These are phyloP conservation scores for Cheirogaleus major DNA, from an alignment of 2,797 vertebrate genomes.

Conservation along the genomic window DNA sequence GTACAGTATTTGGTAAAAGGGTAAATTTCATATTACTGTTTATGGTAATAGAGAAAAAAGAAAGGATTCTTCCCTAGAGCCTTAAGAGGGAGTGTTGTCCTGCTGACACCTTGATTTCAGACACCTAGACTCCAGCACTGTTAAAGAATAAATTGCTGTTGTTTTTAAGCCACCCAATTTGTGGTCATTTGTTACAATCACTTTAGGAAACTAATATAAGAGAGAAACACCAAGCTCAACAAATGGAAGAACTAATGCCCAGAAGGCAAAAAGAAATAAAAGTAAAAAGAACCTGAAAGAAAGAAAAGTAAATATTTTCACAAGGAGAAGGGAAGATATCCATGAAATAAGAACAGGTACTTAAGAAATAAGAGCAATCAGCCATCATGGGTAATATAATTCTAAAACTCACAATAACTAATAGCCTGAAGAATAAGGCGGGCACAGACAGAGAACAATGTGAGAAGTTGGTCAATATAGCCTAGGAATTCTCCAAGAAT, in stretches of 20 bases:
- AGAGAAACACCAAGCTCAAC: not conserved
- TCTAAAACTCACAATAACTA: not conserved
- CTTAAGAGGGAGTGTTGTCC: no score
- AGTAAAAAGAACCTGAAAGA: not conserved
- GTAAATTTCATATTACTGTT: not conserved
- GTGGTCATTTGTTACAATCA: not conserved
- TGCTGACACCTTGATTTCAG: no score
- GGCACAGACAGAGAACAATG: not conserved
- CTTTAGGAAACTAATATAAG: not conserved
- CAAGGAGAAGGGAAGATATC: not conserved
- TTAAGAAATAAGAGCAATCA: not conserved
- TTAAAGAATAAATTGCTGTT: no score
- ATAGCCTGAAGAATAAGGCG: not conserved
- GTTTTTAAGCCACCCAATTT: not conserved
- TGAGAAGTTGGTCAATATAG: not conserved
- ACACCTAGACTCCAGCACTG: no score
- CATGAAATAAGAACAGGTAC: not conserved
- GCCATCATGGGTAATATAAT: not conserved
- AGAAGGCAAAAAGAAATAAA: not conserved
- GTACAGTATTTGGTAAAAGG: not conserved
- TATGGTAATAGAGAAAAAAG: not conserved
- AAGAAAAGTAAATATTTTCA: not conserved
- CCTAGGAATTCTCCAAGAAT: not conserved
- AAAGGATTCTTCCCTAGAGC: not conserved
- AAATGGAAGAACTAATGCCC: not conserved